phyloP scores from a whole-genome alignment of 1,140 invertebrate species.

The Mactra quadrangularis region DNA sequence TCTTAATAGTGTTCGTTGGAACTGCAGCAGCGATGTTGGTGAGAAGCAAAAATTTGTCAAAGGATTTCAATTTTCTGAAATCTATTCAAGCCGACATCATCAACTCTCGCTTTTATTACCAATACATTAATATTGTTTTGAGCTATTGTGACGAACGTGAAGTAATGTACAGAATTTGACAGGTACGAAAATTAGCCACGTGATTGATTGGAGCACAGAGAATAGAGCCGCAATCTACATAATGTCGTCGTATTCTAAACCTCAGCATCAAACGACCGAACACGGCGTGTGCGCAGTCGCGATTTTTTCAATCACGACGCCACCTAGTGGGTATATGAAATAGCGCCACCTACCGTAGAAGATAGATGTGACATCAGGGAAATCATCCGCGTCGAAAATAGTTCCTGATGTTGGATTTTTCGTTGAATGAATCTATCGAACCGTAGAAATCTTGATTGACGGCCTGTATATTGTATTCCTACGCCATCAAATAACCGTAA shows the following conservation, averaged over 20 bases:
- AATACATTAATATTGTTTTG: conserved; percentile 46
- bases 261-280: conserved; percentile 51
- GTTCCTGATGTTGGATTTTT: conserved; percentile 31
- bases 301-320: conserved; percentile 49
- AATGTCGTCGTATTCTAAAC: conserved; percentile 53
- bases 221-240: conserved; percentile 51
- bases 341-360: conserved; percentile 38
- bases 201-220: conserved; percentile 49
- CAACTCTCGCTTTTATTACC: conserved; percentile 50
- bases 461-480: conserved; percentile 23
- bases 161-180: conserved; percentile 56
- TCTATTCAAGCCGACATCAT: conserved; percentile 37
- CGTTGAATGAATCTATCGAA: conserved; percentile 21
- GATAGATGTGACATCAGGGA: conserved; percentile 58
- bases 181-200: conserved; percentile 56
- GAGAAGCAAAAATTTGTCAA: conserved; percentile 37
- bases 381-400: conserved; percentile 50
- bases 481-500: conserved; percentile 22
- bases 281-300: conserved; percentile 45
- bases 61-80: conserved; percentile 41
- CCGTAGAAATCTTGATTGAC: conserved; percentile 21
- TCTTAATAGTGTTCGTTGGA: too few species aligned
- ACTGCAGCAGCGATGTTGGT: conserved; percentile 41
- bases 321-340: conserved; percentile 33
- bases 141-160: conserved; percentile 46